A percentile compares a stretch with the other conserved stretches of the same genome.
Conservation (phyloP, 2,113 vertebrate species). For the Neoarius graeffei region DNA sequence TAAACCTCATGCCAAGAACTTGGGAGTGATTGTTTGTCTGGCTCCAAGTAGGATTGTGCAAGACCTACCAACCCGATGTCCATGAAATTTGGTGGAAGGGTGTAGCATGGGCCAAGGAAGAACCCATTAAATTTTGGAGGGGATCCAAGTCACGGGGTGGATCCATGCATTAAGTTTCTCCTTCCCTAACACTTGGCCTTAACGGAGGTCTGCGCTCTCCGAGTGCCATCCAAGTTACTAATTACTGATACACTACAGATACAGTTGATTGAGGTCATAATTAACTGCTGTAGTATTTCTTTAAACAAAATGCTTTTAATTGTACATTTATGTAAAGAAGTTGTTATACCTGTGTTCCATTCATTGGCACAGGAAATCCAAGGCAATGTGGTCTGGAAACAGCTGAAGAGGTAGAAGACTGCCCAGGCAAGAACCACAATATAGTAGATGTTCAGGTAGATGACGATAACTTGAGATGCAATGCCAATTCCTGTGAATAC, state of each 20-base stretch:
- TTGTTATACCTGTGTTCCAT: slow-evolving; percentile 86
- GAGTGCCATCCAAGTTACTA: not conserved
- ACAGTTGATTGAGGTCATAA: not conserved
- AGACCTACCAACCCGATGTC: too few relatives aligned
- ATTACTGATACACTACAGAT: not conserved
- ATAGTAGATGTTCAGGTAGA: slow-evolving; percentile 88
- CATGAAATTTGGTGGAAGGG: too few relatives aligned
- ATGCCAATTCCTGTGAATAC: slow-evolving; percentile 81
- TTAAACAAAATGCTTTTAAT: not conserved
- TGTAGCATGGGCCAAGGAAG: too few relatives aligned
- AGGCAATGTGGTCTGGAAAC: slow-evolving; percentile 80
- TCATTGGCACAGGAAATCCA: slow-evolving; percentile 85
- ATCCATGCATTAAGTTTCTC: too few relatives aligned
- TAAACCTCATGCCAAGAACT: not conserved
- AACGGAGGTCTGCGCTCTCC: too few relatives aligned
- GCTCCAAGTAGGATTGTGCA: too few relatives aligned
- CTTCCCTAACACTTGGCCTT: not conserved
- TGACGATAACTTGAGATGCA: slow-evolving; percentile 82
- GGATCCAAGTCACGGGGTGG: too few relatives aligned
- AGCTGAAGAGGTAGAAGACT: slow-evolving; percentile 86
- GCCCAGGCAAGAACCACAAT: slow-evolving; percentile 89
- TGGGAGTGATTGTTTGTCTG: not conserved
- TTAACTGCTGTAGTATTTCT: not conserved
- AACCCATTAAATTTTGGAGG: too few relatives aligned
- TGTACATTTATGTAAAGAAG: not conserved